A percentile compares a stretch with the other conserved stretches of the same genome.
These are phyloP conservation scores for Cavia porcellus DNA, from an alignment of 2,113 vertebrate species.

Conservation along the genomic window DNA sequence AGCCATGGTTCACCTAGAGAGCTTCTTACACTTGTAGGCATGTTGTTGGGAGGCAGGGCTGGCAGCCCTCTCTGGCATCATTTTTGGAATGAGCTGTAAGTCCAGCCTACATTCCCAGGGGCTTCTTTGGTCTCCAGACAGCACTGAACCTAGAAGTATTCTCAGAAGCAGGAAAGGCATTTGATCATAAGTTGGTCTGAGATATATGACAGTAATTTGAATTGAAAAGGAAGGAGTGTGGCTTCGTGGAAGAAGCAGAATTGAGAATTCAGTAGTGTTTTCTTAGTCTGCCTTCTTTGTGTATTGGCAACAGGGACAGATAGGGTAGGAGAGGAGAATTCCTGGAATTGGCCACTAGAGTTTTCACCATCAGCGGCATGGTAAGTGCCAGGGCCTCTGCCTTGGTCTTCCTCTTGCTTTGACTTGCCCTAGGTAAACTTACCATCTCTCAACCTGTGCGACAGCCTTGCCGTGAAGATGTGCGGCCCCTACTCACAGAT, in stretches of 20 bases:
- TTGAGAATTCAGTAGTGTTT: not conserved
- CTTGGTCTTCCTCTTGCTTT: not conserved
- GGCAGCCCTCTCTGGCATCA: not conserved
- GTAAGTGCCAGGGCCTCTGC: not conserved
- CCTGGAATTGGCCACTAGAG: not conserved
- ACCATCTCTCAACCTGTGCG: accelerated
- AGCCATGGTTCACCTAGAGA: not conserved
- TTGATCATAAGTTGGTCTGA: not conserved
- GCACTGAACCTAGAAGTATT: not conserved
- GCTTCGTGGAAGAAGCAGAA: not conserved
- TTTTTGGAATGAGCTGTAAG: not conserved
- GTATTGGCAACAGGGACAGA: not conserved
- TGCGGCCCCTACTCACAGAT: not conserved
- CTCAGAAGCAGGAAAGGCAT: not conserved
- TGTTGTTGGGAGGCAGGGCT: not conserved
- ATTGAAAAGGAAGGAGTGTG: not conserved
- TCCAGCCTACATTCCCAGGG: not conserved
- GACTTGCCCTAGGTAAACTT: not conserved
- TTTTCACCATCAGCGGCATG: accelerated
- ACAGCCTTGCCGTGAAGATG: not conserved
- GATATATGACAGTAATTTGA: not conserved
- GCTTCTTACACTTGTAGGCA: not conserved
- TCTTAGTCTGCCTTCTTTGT: too few species aligned
- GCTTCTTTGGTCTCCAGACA: not conserved
- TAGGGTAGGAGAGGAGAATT: not conserved